Evolutionary conservation across 2,888 invertebrate genomes (phyloP).

Genomic region (Acleris laterana): DNA sequence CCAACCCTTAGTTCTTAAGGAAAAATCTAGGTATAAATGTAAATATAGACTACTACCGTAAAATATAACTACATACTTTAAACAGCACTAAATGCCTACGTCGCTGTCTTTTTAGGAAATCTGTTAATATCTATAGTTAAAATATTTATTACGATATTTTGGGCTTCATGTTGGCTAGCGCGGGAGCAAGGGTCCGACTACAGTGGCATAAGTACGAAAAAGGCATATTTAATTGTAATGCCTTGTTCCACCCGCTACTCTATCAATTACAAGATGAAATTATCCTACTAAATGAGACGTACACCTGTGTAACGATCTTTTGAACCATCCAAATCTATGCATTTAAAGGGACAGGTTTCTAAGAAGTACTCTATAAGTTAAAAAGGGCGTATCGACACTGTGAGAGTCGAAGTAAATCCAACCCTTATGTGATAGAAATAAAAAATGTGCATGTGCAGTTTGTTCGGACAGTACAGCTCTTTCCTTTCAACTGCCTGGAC

Average conservation of each 20-base stretch:
- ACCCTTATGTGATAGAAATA: too few species aligned
- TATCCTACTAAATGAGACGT: constrained; percentile 12
- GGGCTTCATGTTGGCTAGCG: constrained; percentile 42
- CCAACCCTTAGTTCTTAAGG: constrained; percentile 7
- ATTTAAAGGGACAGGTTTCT: too few species aligned
- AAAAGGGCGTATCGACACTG: too few species aligned
- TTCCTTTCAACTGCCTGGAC: too few species aligned
- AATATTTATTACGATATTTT: constrained; percentile 41
- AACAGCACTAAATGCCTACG: constrained; percentile 57
- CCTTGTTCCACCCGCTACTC: not conserved
- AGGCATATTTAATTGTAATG: not conserved
- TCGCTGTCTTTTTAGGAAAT: constrained; percentile 65
- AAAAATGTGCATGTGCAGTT: too few species aligned
- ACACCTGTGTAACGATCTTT: constrained; percentile 5
- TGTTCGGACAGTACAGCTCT: too few species aligned
- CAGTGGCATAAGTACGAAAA: constrained; percentile 17
- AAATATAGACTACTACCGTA: constrained; percentile 39
- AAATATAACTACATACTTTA: constrained; percentile 46
- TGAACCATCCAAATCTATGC: not conserved
- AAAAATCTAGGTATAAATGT: constrained; percentile 29
- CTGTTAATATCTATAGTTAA: constrained; percentile 51
- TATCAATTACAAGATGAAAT: constrained; percentile 10
- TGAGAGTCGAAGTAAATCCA: too few species aligned
- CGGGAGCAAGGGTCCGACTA: constrained; percentile 21
- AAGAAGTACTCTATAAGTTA: too few species aligned